phyloP scores from a whole-genome alignment of 2,113 vertebrate genomes.

The Dicrurus megarhynchus region DNA sequence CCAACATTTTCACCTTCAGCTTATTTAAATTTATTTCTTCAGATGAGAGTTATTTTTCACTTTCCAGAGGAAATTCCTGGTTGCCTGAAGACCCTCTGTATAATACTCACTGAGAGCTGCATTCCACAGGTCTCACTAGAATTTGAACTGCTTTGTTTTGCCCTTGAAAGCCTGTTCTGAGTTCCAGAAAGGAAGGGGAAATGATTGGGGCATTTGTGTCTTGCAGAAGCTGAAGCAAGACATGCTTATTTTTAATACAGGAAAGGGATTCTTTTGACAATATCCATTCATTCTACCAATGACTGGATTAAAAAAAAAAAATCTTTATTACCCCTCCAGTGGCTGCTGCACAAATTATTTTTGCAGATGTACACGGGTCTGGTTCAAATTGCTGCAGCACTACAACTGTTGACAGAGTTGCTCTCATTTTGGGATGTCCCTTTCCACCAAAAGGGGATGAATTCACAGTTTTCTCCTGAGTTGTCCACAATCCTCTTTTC shows the following conservation, averaged over 20 bases:
- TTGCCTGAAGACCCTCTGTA: slow-evolving; percentile 16
- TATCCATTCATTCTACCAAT: slow-evolving; percentile 22
- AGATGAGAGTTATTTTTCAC: neutral
- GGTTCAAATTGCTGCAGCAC: neutral
- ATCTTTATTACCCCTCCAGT: slow-evolving; percentile 32
- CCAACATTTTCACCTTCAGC: slow-evolving; percentile 8
- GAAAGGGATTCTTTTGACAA: slow-evolving; percentile 48
- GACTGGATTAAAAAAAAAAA: neutral
- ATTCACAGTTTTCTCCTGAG: neutral
- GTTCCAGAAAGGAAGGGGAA: slow-evolving; percentile 33
- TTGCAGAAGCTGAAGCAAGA: slow-evolving; percentile 23
- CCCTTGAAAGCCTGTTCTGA: neutral
- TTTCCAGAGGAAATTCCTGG: slow-evolving; percentile 32
- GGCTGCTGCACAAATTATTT: slow-evolving; percentile 34
- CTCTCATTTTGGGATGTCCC: neutral
- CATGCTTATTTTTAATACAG: slow-evolving; percentile 46
- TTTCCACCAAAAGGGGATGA: neutral
- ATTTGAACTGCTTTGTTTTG: slow-evolving; percentile 9
- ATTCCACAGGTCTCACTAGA: slow-evolving; percentile 47
- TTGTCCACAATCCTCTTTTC: neutral
- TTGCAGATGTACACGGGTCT: slow-evolving; percentile 25
- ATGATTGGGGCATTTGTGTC: neutral
- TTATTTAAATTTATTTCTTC: slow-evolving; percentile 38
- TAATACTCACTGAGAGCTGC: neutral
- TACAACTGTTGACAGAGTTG: neutral